phyloP scores from a whole-genome alignment of 1,140 invertebrate genomes.

The Drosophila tsacasi region DNA sequence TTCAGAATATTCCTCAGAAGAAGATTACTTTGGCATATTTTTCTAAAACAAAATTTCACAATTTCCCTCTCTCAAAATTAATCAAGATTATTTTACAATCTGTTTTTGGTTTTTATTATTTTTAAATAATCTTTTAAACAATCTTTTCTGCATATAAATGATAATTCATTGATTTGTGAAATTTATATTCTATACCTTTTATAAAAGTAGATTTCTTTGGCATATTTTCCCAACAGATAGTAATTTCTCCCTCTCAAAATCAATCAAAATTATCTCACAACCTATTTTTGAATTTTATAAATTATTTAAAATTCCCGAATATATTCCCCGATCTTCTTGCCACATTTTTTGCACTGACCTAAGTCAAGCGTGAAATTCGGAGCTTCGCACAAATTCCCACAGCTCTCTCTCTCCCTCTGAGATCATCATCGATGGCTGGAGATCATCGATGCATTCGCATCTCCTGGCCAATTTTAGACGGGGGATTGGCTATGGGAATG shows the following conservation, averaged over 20 bases:
- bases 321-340: too few species aligned
- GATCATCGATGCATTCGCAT: conserved; percentile 27
- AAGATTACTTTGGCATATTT: too few species aligned
- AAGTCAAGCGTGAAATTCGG: conserved; percentile 5
- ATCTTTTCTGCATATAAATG: neutral
- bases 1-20: too few species aligned
- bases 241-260: neutral
- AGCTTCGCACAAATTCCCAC: conserved; percentile 22
- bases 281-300: neutral
- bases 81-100: too few species aligned
- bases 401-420: neutral
- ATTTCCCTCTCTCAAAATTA: too few species aligned
- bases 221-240: neutral
- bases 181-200: neutral
- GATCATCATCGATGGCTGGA: conserved; percentile 30
- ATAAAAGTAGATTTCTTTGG: neutral
- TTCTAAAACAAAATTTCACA: too few species aligned
- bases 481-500: conserved; percentile 25
- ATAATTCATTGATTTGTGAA: too few species aligned
- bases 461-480: conserved; percentile 5
- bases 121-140: neutral
- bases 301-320: neutral
- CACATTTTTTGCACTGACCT: conserved; percentile 20
- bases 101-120: too few species aligned
- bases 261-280: neutral